A percentile compares a stretch with the other conserved stretches of the same genome.
Evolutionary conservation across 2,797 vertebrate species (phyloP).

Genomic region (Ibycter americanus): DNA sequence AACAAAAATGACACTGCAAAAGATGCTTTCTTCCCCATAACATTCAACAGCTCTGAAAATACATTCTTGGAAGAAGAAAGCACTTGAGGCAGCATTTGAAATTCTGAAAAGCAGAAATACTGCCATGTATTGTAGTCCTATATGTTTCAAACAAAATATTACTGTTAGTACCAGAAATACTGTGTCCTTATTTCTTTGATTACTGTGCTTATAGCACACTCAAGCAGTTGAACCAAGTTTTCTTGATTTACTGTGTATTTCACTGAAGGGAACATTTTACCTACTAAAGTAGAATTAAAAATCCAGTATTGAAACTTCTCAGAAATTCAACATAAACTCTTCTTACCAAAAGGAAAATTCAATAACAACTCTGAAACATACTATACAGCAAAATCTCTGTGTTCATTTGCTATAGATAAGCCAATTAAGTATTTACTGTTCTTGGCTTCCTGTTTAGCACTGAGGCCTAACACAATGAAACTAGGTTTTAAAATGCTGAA

Average conservation of each 20-base stretch:
- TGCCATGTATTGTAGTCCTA: background rate
- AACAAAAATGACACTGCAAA: background rate
- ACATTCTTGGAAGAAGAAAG: background rate
- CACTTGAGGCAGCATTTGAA: background rate
- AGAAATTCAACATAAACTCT: conserved; percentile 9
- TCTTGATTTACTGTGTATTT: conserved; percentile 34
- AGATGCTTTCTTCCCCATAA: background rate
- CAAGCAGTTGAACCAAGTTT: background rate
- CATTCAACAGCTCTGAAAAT: background rate
- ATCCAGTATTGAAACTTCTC: background rate
- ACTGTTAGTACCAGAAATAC: background rate
- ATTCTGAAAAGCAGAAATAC: background rate
- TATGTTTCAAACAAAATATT: background rate
- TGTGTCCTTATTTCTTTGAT: background rate
- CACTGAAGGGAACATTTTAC: background rate
- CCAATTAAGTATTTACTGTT: conserved; percentile 63
- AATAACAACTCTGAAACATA: background rate
- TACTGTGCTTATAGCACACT: background rate
- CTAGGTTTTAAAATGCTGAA: conserved; percentile 3
- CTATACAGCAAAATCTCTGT: background rate
- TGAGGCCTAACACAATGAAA: background rate
- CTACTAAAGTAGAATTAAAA: conserved; percentile 4
- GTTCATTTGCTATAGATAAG: conserved; percentile 41
- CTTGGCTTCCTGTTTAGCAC: conserved; percentile 40
- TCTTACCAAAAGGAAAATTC: conserved; percentile 11